phyloP scores from a whole-genome alignment of 1,140 invertebrate species.

The Papilio helenus region DNA sequence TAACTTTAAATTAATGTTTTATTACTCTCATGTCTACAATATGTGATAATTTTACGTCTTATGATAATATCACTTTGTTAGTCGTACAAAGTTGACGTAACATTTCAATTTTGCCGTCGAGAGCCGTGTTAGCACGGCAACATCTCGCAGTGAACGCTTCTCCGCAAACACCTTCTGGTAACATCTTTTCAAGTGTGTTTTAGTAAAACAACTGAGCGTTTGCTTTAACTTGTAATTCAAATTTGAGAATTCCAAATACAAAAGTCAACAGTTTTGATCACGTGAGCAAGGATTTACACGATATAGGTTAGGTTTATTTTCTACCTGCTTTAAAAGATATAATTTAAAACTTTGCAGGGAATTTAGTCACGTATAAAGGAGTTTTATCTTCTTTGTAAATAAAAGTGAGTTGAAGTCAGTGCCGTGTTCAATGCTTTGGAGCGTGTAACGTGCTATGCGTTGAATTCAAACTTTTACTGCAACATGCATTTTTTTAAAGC shows the following conservation, averaged over 20 bases:
- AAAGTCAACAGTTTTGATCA: not conserved
- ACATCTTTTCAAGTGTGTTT: conserved; percentile 30
- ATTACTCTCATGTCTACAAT: not conserved
- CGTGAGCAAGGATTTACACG: not conserved
- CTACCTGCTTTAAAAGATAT: not conserved
- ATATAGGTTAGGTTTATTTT: not conserved
- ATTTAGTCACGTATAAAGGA: not conserved
- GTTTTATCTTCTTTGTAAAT: conserved; percentile 13
- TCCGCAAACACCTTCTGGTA: conserved; percentile 31
- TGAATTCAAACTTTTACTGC: conserved; percentile 18
- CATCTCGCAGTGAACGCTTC: conserved; percentile 15
- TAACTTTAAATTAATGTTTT: not conserved
- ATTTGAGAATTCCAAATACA: not conserved
- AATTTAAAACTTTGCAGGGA: not conserved
- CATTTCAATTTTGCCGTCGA: conserved; percentile 27
- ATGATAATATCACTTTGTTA: conserved; percentile 2
- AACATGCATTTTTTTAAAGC: conserved; percentile 10
- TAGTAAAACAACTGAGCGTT: not conserved
- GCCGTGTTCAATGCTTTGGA: conserved; percentile 22
- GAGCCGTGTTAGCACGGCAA: not conserved
- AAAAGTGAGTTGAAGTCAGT: not conserved
- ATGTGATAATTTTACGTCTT: not conserved
- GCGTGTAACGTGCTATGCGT: conserved; percentile 13
- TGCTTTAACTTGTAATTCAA: not conserved
- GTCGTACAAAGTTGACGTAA: conserved; percentile 19